These are phyloP conservation scores for Sycon ciliatum DNA, from an alignment of 37 sponge, comb jelly and placozoan genomes.

Conservation along the genomic window DNA sequence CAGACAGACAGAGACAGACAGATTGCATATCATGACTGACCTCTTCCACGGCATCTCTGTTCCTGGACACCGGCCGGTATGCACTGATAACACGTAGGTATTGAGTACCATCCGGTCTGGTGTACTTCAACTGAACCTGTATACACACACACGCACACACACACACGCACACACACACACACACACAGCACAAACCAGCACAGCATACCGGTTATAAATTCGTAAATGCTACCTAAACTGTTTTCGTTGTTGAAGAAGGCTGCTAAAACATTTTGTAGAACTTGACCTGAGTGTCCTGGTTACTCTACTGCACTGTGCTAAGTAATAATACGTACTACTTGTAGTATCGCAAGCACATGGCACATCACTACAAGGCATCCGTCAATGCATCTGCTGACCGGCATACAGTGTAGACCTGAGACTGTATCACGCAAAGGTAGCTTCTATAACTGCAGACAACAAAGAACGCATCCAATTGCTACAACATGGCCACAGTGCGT, in stretches of 20 bases:
- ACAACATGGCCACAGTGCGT: neutral
- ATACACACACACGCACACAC: neutral
- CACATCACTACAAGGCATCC: too few relatives aligned
- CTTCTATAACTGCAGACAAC: too few relatives aligned
- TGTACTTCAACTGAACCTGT: slow-evolving; percentile 76
- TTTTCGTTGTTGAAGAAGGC: too few relatives aligned
- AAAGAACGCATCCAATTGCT: neutral
- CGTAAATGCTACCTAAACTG: too few relatives aligned
- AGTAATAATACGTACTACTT: too few relatives aligned
- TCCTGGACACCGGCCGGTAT: slow-evolving; percentile 34
- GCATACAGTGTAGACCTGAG: too few relatives aligned
- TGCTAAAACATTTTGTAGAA: too few relatives aligned
- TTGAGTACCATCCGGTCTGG: slow-evolving; percentile 62
- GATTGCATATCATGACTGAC: slow-evolving; percentile 1
- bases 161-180: neutral
- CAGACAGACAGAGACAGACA: neutral
- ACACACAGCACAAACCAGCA: neutral
- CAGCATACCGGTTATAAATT: neutral
- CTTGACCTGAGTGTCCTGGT: too few relatives aligned
- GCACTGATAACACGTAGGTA: slow-evolving; percentile 70
- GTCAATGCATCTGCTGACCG: too few relatives aligned
- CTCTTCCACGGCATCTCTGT: slow-evolving; percentile 48
- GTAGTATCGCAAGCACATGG: too few relatives aligned
- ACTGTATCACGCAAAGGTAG: too few relatives aligned
- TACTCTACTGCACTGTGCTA: too few relatives aligned